These are phyloP conservation scores for Carcharodon carcharias DNA, from an alignment of 2,797 vertebrate genomes.

Conservation along the genomic window DNA sequence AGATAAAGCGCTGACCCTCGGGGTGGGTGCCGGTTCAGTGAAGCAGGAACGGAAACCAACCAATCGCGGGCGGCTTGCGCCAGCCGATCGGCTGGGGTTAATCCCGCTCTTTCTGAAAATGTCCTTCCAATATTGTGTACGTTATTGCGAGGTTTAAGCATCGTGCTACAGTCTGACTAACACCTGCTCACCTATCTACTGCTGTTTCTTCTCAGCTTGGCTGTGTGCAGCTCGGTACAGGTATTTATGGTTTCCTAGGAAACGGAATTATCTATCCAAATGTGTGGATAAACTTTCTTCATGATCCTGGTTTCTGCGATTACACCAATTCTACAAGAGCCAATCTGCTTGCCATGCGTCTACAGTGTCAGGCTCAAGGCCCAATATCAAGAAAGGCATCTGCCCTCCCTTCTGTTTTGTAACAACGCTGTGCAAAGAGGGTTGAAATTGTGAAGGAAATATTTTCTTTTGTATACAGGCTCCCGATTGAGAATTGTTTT, in stretches of 20 bases:
- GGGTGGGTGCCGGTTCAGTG: slow-evolving; percentile 40
- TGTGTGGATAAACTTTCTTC: slow-evolving; percentile 77
- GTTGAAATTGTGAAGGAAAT: neutral
- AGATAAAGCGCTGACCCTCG: slow-evolving; percentile 73
- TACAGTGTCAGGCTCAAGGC: too few species aligned
- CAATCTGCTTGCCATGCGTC: neutral
- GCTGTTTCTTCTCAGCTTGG: slow-evolving; percentile 61
- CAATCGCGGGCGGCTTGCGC: neutral
- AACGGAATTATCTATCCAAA: slow-evolving; percentile 82
- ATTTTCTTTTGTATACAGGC: neutral
- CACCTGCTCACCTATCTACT: slow-evolving; percentile 53
- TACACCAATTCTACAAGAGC: slow-evolving; percentile 53
- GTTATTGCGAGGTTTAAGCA: slow-evolving; percentile 53
- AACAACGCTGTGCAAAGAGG: neutral
- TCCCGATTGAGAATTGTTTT: neutral
- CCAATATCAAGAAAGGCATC: too few species aligned
- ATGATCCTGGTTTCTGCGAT: slow-evolving; percentile 71
- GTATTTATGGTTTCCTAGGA: slow-evolving; percentile 92
- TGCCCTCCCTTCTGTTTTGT: neutral
- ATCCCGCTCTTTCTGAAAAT: slow-evolving; percentile 42
- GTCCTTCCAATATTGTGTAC: slow-evolving; percentile 51
- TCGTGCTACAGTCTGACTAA: slow-evolving; percentile 62
- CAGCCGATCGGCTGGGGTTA: neutral
- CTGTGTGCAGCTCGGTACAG: slow-evolving; percentile 74
- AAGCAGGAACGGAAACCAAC: slow-evolving; percentile 46